phyloP scores from a whole-genome alignment of 2,797 vertebrate species.

The Xerus rutilus region DNA sequence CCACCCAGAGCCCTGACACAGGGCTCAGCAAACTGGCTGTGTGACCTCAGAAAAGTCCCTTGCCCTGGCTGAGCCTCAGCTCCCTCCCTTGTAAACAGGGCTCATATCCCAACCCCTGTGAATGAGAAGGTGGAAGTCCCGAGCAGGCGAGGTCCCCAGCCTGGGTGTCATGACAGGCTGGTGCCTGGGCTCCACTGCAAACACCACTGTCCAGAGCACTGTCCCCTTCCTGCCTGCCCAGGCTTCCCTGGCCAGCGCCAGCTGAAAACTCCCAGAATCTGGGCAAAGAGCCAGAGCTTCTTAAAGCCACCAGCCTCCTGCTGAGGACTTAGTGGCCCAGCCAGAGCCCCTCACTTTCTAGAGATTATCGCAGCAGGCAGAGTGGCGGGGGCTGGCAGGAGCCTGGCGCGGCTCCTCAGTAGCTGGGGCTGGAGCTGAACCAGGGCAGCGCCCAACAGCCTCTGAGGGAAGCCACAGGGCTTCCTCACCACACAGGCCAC shows the following conservation, averaged over 20 bases:
- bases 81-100: background rate
- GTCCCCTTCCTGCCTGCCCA: background rate
- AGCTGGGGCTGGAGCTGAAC: background rate
- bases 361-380: constrained; percentile 65
- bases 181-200: background rate
- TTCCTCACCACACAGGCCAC: background rate
- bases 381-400: constrained; percentile 54
- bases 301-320: constrained; percentile 51
- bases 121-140: background rate
- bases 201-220: background rate
- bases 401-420: background rate
- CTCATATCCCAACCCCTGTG: background rate
- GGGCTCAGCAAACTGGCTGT: background rate
- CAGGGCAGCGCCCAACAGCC: background rate
- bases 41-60: background rate
- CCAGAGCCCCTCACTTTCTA: constrained; percentile 62
- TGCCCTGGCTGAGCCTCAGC: background rate
- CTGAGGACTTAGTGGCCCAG: constrained; percentile 50
- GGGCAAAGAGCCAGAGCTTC: constrained; percentile 75
- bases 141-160: background rate
- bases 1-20: background rate
- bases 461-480: background rate
- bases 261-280: constrained; percentile 49
- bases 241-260: background rate
- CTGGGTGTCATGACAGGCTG: background rate